Conservation (phyloP, 2,888 invertebrate species). For the Mimas tiliae region DNA sequence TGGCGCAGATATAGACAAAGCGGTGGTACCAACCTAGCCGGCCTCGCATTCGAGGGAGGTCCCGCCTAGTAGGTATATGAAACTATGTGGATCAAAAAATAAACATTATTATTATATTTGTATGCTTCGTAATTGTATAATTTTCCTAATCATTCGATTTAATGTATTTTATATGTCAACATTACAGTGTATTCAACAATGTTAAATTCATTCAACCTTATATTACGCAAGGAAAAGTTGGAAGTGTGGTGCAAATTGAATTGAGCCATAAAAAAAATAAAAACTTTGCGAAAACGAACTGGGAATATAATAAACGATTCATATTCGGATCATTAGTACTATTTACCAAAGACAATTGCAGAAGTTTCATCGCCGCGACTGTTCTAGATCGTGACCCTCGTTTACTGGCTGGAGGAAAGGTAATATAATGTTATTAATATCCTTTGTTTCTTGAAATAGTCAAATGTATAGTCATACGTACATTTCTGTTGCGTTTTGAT, state of each 20-base stretch:
- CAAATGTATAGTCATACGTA: too few species aligned
- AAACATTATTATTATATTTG: too few species aligned
- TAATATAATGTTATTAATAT: constrained; percentile 39
- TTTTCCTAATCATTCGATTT: too few species aligned
- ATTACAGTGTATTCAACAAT: constrained; percentile 64
- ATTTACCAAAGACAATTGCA: constrained; percentile 88
- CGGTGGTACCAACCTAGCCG: too few species aligned
- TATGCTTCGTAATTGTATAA: too few species aligned
- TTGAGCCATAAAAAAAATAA: constrained; percentile 43
- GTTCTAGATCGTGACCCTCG: constrained; percentile 84
- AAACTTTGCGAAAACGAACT: constrained; percentile 63
- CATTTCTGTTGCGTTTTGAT: constrained; percentile 26
- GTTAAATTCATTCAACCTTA: constrained; percentile 69
- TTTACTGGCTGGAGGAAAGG: constrained; percentile 59
- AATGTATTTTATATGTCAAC: background rate
- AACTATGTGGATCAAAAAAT: too few species aligned
- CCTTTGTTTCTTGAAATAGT: too few species aligned
- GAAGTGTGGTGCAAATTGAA: constrained; percentile 62
- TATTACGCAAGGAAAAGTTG: constrained; percentile 60
- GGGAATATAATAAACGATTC: constrained; percentile 82
- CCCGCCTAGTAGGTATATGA: too few species aligned
- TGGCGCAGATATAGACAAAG: too few species aligned
- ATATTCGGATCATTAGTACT: constrained; percentile 89
- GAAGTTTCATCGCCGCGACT: constrained; percentile 87
- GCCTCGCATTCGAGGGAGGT: too few species aligned